Evolutionary conservation across 2,888 invertebrate species (phyloP).

Genomic region (Hyalella azteca): DNA sequence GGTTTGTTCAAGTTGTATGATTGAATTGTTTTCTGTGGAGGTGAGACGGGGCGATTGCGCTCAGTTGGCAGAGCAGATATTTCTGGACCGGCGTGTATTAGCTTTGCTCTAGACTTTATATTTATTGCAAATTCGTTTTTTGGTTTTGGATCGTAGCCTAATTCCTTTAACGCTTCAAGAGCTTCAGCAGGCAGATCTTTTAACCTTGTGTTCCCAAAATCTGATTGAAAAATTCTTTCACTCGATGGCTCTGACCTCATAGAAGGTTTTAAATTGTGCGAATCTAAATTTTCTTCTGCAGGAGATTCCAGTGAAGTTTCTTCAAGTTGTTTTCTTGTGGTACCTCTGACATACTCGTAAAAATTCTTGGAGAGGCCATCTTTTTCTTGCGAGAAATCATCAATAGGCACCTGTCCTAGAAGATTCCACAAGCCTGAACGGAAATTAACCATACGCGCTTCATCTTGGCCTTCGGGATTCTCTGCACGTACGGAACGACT

Average conservation of each 20-base stretch:
- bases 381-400: neutral
- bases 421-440: slow-evolving; percentile 13
- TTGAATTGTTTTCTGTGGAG: too few relatives aligned
- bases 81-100: too few relatives aligned
- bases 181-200: neutral
- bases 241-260: neutral
- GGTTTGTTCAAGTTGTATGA: too few relatives aligned
- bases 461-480: neutral
- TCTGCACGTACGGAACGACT: neutral
- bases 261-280: neutral
- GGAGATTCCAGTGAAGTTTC: neutral
- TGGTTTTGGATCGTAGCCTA: neutral
- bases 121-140: neutral
- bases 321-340: neutral
- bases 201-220: neutral
- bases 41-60: too few relatives aligned
- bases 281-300: neutral
- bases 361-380: slow-evolving; percentile 1
- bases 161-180: neutral
- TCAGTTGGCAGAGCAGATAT: too few relatives aligned
- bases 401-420: neutral
- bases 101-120: too few relatives aligned
- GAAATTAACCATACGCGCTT: slow-evolving; percentile 7
- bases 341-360: neutral
- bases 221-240: neutral